These are phyloP conservation scores for Lottia gigantea DNA, from an alignment of 2,888 invertebrate genomes.

Conservation along the genomic window DNA sequence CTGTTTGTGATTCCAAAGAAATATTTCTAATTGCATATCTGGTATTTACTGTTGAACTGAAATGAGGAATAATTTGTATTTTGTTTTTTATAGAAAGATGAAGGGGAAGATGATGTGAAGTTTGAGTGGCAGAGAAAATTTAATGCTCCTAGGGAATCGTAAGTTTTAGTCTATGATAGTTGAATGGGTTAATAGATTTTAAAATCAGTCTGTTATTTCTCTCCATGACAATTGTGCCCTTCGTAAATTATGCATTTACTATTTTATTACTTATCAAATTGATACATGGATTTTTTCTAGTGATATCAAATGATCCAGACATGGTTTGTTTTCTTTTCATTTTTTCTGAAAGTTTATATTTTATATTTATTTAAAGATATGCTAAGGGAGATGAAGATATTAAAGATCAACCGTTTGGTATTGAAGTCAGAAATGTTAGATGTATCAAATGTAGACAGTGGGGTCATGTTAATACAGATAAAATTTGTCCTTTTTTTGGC, in stretches of 20 bases:
- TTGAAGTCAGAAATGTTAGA: conserved; percentile 81
- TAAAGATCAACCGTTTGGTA: conserved; percentile 97
- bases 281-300: no score
- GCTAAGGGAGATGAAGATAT: conserved; percentile 98
- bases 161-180: conserved; percentile 46
- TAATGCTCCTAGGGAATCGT: conserved; percentile 96
- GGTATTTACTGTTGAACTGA: no score
- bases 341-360: neutral
- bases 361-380: conserved; percentile 74
- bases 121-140: conserved; percentile 99
- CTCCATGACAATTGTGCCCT: no score
- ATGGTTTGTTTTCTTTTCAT: no score
- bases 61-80: no score
- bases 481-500: conserved; percentile 91
- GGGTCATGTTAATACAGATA: conserved; percentile 95
- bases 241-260: no score
- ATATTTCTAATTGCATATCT: no score
- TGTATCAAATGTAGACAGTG: conserved; percentile 99
- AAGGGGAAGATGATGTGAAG: conserved; percentile 94
- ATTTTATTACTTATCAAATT: no score
- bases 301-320: no score
- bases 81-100: conserved; percentile 40
- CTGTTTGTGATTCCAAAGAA: no score
- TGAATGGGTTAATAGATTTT: no score
- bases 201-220: no score